These are phyloP conservation scores for Campoletis sonorensis DNA, from an alignment of 1,140 invertebrate genomes.

Conservation along the genomic window DNA sequence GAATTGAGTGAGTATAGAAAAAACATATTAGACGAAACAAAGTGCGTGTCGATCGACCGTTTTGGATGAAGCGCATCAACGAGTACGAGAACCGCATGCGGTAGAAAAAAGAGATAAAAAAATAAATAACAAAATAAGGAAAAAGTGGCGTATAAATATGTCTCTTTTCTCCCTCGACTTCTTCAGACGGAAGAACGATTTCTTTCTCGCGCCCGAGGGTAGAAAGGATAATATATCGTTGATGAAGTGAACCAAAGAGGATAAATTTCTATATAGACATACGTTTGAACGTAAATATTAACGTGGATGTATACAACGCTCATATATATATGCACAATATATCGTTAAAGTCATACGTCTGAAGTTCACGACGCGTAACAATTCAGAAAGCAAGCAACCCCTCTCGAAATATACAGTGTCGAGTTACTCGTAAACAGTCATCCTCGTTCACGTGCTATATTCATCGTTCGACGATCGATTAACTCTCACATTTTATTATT, in stretches of 20 bases:
- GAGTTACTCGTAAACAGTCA: constrained; percentile 45
- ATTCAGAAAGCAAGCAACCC: constrained; percentile 19
- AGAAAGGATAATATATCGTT: constrained; percentile 6
- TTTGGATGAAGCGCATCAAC: constrained; percentile 52
- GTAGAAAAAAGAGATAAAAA: constrained; percentile 19
- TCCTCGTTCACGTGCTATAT: constrained; percentile 26
- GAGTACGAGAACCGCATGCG: constrained; percentile 38
- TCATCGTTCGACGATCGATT: constrained; percentile 27
- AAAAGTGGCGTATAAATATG: constrained; percentile 14
- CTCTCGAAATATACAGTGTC: constrained; percentile 33
- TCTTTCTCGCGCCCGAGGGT: constrained; percentile 31
- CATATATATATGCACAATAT: not conserved
- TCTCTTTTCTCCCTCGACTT: constrained; percentile 14
- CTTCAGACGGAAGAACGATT: constrained; percentile 37
- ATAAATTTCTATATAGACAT: not conserved
- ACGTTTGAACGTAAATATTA: not conserved
- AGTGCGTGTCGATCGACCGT: constrained; percentile 52
- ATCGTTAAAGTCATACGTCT: constrained; percentile 21
- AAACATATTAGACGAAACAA: constrained; percentile 41
- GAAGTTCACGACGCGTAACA: constrained; percentile 29
- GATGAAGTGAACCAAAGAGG: not conserved
- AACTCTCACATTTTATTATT: constrained; percentile 6
- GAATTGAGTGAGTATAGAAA: constrained; percentile 53
- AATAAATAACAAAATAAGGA: constrained; percentile 27
- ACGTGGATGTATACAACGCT: not conserved